phyloP scores from a whole-genome alignment of 1,140 invertebrate species.

The Tribolium madens region DNA sequence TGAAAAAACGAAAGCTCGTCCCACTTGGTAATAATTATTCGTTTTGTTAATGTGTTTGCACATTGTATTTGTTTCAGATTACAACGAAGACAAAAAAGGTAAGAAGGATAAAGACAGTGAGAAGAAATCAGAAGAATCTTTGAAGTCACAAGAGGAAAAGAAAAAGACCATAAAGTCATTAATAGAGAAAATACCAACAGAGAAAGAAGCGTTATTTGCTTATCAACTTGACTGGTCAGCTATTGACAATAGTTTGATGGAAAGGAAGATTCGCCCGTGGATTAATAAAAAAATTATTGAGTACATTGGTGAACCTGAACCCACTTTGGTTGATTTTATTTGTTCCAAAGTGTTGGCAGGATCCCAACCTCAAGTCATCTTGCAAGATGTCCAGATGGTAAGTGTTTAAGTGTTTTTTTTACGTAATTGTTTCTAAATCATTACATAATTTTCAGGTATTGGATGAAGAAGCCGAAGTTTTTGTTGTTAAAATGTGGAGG shows the following conservation, averaged over 20 bases:
- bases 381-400: constrained; percentile 99
- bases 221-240: constrained; percentile 92
- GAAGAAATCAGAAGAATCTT: constrained; percentile 75
- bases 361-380: constrained; percentile 91
- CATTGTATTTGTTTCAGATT: constrained; percentile 67
- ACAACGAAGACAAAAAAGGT: constrained; percentile 75
- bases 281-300: constrained; percentile 99
- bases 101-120: constrained; percentile 72
- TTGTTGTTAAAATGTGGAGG: constrained; percentile 99
- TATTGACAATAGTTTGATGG: constrained; percentile 84
- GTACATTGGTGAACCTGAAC: constrained; percentile 99
- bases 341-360: constrained; percentile 97
- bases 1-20: constrained; percentile 86
- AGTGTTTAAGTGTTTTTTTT: constrained; percentile 55
- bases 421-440: neutral
- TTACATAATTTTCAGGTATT: constrained; percentile 80
- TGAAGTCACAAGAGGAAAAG: constrained; percentile 92
- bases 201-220: constrained; percentile 94
- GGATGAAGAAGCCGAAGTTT: constrained; percentile 99
- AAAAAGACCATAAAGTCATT: constrained; percentile 95
- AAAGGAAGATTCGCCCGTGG: constrained; percentile 97
- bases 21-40: constrained; percentile 64
- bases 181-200: constrained; percentile 98
- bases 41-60: constrained; percentile 40
- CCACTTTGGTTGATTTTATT: constrained; percentile 98